These are phyloP conservation scores for Halcyon smyrnensis DNA, from an alignment of 2,797 vertebrate genomes.

Conservation along the genomic window DNA sequence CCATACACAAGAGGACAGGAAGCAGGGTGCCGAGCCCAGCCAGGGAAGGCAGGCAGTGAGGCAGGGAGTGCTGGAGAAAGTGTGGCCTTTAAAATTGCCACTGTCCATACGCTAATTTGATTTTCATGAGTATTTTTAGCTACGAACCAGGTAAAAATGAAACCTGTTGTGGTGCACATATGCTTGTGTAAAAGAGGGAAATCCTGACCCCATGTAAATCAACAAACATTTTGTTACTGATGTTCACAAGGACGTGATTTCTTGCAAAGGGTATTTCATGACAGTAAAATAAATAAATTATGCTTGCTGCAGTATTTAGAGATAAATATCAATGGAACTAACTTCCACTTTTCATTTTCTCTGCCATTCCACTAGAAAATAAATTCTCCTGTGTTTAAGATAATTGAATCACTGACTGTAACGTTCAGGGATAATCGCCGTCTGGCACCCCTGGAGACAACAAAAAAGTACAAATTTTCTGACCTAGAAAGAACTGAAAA, in stretches of 20 bases:
- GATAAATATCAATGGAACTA: not conserved
- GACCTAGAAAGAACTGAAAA: conserved; percentile 31
- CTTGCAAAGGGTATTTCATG: not conserved
- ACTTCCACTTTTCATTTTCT: not conserved
- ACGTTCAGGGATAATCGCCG: not conserved
- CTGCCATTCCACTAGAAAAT: not conserved
- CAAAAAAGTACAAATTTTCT: not conserved
- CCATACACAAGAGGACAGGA: not conserved
- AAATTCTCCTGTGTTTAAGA: not conserved
- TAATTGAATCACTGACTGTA: conserved; percentile 17
- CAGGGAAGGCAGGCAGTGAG: not conserved
- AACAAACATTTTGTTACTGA: not conserved
- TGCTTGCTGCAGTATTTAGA: not conserved
- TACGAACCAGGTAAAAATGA: not conserved
- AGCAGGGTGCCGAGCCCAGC: not conserved
- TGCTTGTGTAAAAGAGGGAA: not conserved
- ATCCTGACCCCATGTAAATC: not conserved
- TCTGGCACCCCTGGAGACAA: conserved; percentile 1
- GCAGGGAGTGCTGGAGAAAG: not conserved
- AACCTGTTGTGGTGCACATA: not conserved
- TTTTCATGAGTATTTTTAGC: not conserved
- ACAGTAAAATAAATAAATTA: not conserved
- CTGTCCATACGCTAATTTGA: not conserved
- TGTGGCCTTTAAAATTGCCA: not conserved
- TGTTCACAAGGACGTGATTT: not conserved